phyloP scores from a whole-genome alignment of 2,888 invertebrate genomes.

The Homarus gammarus region DNA sequence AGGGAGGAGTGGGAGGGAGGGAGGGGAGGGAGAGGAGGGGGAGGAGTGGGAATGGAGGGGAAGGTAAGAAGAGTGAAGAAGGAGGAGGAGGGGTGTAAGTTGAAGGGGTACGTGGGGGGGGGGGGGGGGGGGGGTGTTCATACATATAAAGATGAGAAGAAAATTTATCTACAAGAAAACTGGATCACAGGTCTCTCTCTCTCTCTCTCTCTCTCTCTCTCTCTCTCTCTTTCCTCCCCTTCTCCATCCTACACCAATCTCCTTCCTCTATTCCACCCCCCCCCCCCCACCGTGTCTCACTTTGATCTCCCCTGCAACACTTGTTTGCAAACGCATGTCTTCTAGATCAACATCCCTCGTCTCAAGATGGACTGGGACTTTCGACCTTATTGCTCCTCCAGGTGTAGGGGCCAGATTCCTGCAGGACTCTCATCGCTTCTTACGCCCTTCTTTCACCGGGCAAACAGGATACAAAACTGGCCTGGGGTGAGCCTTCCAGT shows the following conservation, averaged over 20 bases:
- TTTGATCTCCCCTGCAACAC: constrained; percentile 22
- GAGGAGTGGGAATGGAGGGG: background rate
- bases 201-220: background rate
- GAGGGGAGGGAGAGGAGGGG: background rate
- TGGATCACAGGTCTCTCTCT: background rate
- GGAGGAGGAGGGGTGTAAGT: background rate
- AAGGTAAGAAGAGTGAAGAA: background rate
- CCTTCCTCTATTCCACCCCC: background rate
- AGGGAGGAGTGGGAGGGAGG: background rate
- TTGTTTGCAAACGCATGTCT: background rate
- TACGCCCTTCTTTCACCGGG: constrained; percentile 9
- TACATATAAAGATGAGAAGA: too few relatives aligned
- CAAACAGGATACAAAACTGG: constrained; percentile 39
- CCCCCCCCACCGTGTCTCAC: background rate
- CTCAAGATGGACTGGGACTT: background rate
- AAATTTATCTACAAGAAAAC: too few relatives aligned
- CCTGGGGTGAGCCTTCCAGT: constrained; percentile 40
- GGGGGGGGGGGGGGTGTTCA: background rate
- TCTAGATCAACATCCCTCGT: background rate
- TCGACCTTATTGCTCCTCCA: background rate
- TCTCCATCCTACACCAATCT: constrained; percentile 16
- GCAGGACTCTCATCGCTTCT: background rate
- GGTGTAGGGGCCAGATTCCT: background rate
- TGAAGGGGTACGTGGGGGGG: background rate
- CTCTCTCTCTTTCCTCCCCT: constrained; percentile 1